Conservation (phyloP, 1,140 invertebrate genomes). For the Cyphomyrmex costatus region DNA sequence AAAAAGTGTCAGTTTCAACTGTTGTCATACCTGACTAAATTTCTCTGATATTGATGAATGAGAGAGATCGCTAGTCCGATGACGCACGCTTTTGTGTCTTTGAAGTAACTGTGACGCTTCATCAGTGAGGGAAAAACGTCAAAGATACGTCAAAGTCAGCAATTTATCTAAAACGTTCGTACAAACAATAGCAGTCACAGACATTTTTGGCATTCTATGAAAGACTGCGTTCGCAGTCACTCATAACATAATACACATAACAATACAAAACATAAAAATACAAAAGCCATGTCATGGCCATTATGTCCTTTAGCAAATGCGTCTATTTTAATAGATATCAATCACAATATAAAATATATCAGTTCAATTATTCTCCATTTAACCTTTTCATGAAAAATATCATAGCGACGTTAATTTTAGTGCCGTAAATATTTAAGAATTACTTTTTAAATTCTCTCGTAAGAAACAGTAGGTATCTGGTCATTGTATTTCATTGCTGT, state of each 20-base stretch:
- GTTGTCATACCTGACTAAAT: background rate
- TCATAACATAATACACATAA: background rate
- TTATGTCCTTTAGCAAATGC: conserved; percentile 12
- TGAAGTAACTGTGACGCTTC: background rate
- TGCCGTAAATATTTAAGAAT: conserved; percentile 34
- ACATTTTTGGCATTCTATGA: background rate
- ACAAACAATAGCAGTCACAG: background rate
- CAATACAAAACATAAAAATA: background rate
- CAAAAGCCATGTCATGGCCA: background rate
- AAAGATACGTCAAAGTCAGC: background rate
- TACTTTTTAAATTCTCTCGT: background rate
- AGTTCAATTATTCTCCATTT: background rate
- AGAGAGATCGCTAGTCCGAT: background rate
- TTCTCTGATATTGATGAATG: conserved; percentile 4
- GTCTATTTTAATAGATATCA: too few relatives aligned
- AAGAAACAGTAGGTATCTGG: background rate
- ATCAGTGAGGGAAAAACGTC: background rate
- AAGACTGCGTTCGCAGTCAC: background rate
- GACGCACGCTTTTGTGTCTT: background rate
- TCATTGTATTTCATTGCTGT: background rate
- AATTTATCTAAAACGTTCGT: conserved; percentile 13
- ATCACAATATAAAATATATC: background rate
- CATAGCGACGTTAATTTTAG: background rate
- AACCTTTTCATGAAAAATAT: background rate
- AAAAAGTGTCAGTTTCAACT: conserved; percentile 9